Evolutionary conservation across 1,140 invertebrate species (phyloP).

Genomic region (Nixonia krombeini): DNA sequence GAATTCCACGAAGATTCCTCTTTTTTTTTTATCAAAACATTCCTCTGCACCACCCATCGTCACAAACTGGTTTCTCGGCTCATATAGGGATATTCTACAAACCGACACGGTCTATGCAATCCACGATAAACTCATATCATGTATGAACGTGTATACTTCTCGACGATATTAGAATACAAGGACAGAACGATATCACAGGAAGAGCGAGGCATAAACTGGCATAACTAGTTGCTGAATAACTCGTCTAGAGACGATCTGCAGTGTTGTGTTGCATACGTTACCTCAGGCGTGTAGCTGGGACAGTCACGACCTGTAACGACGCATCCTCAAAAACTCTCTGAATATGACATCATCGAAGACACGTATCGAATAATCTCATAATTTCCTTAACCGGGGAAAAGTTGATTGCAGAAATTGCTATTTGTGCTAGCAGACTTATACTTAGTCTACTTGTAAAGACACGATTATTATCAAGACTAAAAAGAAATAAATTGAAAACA

Average conservation of each 20-base stretch:
- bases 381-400: too few species aligned
- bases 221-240: conserved; percentile 52
- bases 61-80: conserved; percentile 30
- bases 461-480: too few species aligned
- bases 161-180: conserved; percentile 39
- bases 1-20: conserved; percentile 23
- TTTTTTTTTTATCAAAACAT: conserved; percentile 37
- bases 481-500: too few species aligned
- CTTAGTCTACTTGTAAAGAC: too few species aligned
- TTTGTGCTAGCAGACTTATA: background rate
- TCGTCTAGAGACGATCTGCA: conserved; percentile 27
- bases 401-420: background rate
- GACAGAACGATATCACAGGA: conserved; percentile 33
- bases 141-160: conserved; percentile 18
- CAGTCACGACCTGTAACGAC: conserved; percentile 25
- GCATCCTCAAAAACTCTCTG: conserved; percentile 8
- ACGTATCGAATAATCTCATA: conserved; percentile 3
- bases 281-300: conserved; percentile 38
- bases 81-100: conserved; percentile 26
- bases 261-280: conserved; percentile 35
- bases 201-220: conserved; percentile 45
- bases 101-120: conserved; percentile 15
- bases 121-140: conserved; percentile 37
- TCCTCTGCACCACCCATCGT: conserved; percentile 35
- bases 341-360: background rate